Evolutionary conservation across 23 tunicate genomes (phyloP).

Genomic region (Trididemnum clinides): DNA sequence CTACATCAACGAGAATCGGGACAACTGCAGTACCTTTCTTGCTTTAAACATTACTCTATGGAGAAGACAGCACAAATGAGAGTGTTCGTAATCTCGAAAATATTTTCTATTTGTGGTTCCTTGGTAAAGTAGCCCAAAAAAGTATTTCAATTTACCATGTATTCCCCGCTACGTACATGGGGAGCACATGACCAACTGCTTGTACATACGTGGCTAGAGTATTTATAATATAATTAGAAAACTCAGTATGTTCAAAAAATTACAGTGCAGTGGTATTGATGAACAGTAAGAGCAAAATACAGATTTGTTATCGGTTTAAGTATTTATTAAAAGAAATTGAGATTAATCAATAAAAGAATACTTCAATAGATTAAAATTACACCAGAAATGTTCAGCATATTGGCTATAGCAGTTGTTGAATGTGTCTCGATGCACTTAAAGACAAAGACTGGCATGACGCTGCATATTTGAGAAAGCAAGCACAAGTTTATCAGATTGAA

Average conservation of each 20-base stretch:
- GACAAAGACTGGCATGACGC: background rate
- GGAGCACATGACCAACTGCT: no score
- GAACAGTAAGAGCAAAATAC: background rate
- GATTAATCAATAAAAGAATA: background rate
- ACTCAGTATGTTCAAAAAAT: background rate
- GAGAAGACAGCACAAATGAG: no score
- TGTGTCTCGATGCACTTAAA: background rate
- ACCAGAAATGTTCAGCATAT: background rate
- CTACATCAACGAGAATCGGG: no score
- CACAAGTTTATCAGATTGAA: no score
- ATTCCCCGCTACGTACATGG: no score
- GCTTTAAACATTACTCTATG: no score
- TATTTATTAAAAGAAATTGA: background rate
- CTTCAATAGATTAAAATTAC: background rate
- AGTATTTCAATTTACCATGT: no score
- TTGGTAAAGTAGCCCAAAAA: no score
- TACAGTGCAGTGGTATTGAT: background rate
- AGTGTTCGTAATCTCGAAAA: no score
- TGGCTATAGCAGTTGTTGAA: background rate
- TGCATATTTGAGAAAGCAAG: constrained; percentile 3
- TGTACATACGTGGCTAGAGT: no score
- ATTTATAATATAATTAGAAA: background rate
- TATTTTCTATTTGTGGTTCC: no score
- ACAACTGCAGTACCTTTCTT: no score
- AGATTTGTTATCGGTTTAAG: background rate